Evolutionary conservation across 2,888 invertebrate species (phyloP), one percentile per base, ranked within the genome.

Genomic region (Proisotoma minuta): DNA sequence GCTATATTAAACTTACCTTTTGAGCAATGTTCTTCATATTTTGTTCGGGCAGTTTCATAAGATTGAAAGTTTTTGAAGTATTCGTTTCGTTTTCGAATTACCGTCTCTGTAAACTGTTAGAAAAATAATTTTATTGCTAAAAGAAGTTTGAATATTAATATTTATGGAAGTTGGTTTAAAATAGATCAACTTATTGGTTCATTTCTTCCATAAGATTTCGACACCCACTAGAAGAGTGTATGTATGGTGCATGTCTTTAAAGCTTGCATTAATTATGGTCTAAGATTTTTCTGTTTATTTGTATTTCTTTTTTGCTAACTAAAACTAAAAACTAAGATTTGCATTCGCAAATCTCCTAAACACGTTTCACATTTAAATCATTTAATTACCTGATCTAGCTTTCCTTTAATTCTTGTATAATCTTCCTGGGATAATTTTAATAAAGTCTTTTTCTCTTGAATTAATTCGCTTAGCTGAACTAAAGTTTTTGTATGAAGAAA

Each of bases 1-100:
- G n/a, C n/a, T n/a, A n/a, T n/a, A n/a, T 10, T 34, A 8, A 34
- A n/a, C 84, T 85, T 82, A 91, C 92, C 89, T 84, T 92, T 92
- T 65, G 91, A 85, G 78, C 91, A 91, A 79, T 89, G 88, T 78
- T 96, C 95, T 79, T 95, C 94, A 78, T 93, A 95, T 78, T 92
- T 89, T 60, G 89, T 85, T 77, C 93, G 84, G 82, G 92, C 87
- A 74, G 88, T 82, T 78, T 91, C 90, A 80, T 94, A 92, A 58
- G 88, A 84, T 78, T 93, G 93, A 70, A 95, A 82, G 78, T 88
- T 88, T 79, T 92, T 94, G 78, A 91, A 89, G 81, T 96, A 96
- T 78, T 95, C 94, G 71, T 85, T 82, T 79, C 92, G 91, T 77
- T 91, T 90, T 74, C 89, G 85, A 69, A 85, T 82, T 39, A 95